Evolutionary conservation across 2,888 invertebrate species (phyloP).

Genomic region (Eupeodes latifasciatus): DNA sequence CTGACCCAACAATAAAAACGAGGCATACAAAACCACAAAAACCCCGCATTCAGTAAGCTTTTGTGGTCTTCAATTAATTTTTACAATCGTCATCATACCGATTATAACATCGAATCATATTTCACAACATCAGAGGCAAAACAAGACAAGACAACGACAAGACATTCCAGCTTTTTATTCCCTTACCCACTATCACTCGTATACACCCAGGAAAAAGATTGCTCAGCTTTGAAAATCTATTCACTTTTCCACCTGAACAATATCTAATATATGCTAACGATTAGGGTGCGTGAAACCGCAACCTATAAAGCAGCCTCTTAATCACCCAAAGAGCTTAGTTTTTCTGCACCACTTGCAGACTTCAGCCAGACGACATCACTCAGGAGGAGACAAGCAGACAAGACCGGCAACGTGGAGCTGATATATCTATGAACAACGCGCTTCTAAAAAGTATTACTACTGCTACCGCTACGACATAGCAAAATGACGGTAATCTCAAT

Average conservation of each 20-base stretch:
- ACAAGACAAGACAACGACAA: neutral
- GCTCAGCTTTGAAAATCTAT: constrained; percentile 35
- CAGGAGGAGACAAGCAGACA: neutral
- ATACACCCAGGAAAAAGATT: constrained; percentile 39
- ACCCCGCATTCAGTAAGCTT: neutral
- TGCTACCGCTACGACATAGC: neutral
- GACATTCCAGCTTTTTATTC: constrained; percentile 23
- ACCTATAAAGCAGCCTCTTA: constrained; percentile 66
- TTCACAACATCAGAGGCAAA: constrained; percentile 47
- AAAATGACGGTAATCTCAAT: constrained; percentile 61
- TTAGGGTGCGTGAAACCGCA: constrained; percentile 58
- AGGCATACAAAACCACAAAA: neutral
- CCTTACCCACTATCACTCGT: neutral
- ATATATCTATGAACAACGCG: no score
- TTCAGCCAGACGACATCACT: constrained; percentile 37
- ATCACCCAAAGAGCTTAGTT: constrained; percentile 57
- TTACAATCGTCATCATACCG: constrained; percentile 7
- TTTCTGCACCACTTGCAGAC: constrained; percentile 50
- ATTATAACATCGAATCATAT: constrained; percentile 30
- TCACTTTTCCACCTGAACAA: constrained; percentile 46
- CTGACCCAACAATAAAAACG: neutral
- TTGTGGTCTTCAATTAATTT: constrained; percentile 33
- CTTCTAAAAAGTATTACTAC: no score
- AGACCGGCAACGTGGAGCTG: constrained; percentile 1
- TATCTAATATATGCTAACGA: constrained; percentile 17